Base-by-base conservation (phyloP, 2,113 vertebrate genomes). In the Polyodon spathula region DNA sequence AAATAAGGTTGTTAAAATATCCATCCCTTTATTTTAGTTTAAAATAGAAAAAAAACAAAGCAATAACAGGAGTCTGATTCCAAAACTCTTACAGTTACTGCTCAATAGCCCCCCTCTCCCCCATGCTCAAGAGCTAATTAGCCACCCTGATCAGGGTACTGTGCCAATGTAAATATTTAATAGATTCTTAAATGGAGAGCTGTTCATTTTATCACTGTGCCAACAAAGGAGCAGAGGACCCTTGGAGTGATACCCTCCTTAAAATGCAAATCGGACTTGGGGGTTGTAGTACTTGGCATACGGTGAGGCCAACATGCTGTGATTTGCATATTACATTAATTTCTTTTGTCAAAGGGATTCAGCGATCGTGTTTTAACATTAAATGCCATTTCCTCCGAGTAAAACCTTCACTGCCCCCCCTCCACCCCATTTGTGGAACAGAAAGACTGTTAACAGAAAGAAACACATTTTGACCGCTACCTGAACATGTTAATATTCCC, bases 291-390 rank as follows among this genome's bases (percentile, higher is more conserved):
- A 72, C 63, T 70, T 66, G 74, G 66, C 8, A 4, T 7, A 59
- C 6, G 4, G 17, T 7, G 55, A 58, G 69, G 64, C 73, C 68
- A 63, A 75, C 77, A 74, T 76, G 75, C 77, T 78, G 68, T 77
- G 73, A 87, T 91, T 86, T 89, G 78, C 83, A 89, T 88, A 81
- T 76, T 76, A 73, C 81, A 73, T 84, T 77, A 84, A 88, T 75
- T 76, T 63, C 67, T 60, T 15, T 75, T 75, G 71, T 71, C 72
- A 75, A 60, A 68, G 70, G 74, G 73, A 74, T 74, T 50, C 56
- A 57, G 43, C 37, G 3, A 8, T 17, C 8, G 53, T 17, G n/a
- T 27, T 55, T 55, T 27, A 3, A 55, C 53, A 55, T 16, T 55
- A 37, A 17, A 55, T 17, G 37, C 53, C 17, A 17, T 9, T 55